A percentile compares a stretch with the other conserved stretches of the same genome.
These are phyloP conservation scores for Ceratitis capitata DNA, from an alignment of 1,140 invertebrate species.

Conservation along the genomic window DNA sequence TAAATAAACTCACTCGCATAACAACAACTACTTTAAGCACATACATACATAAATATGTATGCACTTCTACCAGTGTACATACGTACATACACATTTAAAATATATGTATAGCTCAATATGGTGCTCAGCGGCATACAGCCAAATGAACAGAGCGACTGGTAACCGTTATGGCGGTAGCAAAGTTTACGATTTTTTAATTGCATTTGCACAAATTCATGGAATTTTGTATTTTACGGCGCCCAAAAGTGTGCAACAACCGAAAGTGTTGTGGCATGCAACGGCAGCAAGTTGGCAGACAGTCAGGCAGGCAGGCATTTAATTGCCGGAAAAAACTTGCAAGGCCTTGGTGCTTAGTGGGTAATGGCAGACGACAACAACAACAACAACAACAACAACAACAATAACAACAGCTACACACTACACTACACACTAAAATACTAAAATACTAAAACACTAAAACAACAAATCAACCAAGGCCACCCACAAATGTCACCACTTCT, in stretches of 20 bases:
- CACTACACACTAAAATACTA: no score
- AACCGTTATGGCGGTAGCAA: not conserved
- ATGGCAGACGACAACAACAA: not conserved
- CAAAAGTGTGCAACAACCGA: constrained; percentile 38
- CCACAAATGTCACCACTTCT: not conserved
- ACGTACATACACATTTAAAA: not conserved
- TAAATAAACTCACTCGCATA: not conserved
- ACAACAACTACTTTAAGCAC: not conserved
- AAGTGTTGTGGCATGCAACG: not conserved
- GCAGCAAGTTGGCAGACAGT: no score
- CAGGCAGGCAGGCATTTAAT: not conserved
- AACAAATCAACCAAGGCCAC: no score
- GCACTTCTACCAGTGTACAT: not conserved
- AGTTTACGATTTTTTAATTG: constrained; percentile 44
- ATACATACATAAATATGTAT: not conserved
- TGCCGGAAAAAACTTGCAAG: not conserved
- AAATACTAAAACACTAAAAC: no score
- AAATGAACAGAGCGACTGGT: not conserved
- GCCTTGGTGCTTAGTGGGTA: not conserved
- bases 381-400: not conserved
- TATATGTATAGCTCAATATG: no score
- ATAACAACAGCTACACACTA: no score
- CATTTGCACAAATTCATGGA: constrained; percentile 42
- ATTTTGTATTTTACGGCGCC: constrained; percentile 43
- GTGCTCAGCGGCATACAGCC: no score